Base-by-base conservation (phyloP, 2,888 invertebrate genomes). In the Aplocera efformata region DNA sequence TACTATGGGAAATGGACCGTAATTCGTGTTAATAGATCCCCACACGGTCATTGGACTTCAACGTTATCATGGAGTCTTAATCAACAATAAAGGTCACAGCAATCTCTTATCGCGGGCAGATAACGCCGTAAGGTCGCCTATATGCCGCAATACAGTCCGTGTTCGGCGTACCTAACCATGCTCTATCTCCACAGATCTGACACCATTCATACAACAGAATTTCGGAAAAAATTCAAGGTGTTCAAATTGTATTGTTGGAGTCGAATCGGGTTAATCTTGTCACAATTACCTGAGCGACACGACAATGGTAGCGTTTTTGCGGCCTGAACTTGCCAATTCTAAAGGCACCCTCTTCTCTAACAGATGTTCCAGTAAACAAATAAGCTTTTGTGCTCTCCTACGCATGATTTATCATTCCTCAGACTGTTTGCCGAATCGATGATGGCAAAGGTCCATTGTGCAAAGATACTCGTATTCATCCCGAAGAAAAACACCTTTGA, bases 351-450 rank as follows among this genome's bases (percentile, higher is more conserved):
- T 72, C 67, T 54, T 60, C 66, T 63, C 58, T 71, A 67, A 69
- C 86, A 86, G 88, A 86, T 88, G 86, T 80, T 71, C 76, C 66
- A 67, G 72, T 74, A 82, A 79, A 84, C 79, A 81, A 83, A 83
- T 79, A 75, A 60, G 48, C 66, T 58, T 70, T 82, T 80, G 74
- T 81, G 55, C 57, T 58, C 84, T 81, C 80, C 84, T 77, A 82
- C 84, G 79, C 82, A 73, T 81, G 81, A 84, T 80, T 81, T 79
- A 81, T 79, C 70, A 67, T 67, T 41, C 37, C 42, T 37, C 62
- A 48, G 60, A 48, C 60, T 65, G 64, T 71, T 68, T 58, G 69
- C 64, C 68, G 72, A 74, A 74, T 72, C 75, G 76, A 79, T 79
- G 79, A 83, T 78, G 74, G 72, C 54, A 63, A 73, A 69, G 62